These are phyloP conservation scores for Antheraea yamamai DNA, from an alignment of 2,888 invertebrate genomes.

Conservation along the genomic window DNA sequence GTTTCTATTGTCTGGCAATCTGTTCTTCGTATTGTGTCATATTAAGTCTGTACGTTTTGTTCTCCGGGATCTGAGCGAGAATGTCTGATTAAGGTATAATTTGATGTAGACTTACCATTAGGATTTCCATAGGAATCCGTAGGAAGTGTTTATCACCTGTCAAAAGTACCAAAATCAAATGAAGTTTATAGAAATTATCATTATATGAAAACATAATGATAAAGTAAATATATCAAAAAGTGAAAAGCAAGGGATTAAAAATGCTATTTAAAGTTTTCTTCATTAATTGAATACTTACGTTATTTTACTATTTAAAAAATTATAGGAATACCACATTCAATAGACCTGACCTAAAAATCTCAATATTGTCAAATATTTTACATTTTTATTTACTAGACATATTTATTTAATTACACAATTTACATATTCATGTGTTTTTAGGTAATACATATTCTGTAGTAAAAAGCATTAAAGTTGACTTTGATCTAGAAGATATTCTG, in stretches of 20 bases:
- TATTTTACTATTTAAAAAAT: no score
- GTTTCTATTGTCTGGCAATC: background rate
- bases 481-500: background rate
- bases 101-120: no score
- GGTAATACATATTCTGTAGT: no score
- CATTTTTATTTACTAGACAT: background rate
- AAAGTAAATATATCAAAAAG: background rate
- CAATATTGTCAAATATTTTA: background rate
- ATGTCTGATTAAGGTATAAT: background rate
- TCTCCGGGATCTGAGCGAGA: background rate
- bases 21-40: slow-evolving; percentile 1
- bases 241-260: background rate
- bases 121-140: no score
- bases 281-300: background rate
- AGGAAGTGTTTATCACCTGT: no score
- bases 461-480: background rate
- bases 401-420: no score
- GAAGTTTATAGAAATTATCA: no score
- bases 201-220: no score
- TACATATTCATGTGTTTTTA: no score
- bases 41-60: background rate
- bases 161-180: no score
- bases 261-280: background rate
- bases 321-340: background rate
- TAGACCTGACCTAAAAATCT: background rate